Evolutionary conservation across 2,797 vertebrate species (phyloP).

Genomic region (Miichthys miiuy): DNA sequence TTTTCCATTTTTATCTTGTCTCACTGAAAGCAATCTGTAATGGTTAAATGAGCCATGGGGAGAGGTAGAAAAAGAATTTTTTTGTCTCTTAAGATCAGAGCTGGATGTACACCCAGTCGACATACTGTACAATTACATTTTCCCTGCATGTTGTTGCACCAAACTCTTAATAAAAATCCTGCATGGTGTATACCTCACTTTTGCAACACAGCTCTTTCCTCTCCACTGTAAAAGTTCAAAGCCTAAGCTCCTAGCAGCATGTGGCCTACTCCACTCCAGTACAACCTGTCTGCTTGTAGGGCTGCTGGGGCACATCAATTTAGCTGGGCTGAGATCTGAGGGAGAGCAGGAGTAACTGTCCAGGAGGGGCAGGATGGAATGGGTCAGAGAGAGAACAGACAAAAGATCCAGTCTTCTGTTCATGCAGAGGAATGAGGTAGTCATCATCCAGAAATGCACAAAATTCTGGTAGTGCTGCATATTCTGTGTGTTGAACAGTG

Average conservation of each 20-base stretch:
- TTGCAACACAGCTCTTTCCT: constrained; percentile 45
- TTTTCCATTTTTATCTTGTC: constrained; percentile 54
- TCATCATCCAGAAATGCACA: constrained; percentile 74
- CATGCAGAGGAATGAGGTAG: constrained; percentile 22
- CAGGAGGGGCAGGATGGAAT: constrained; percentile 11
- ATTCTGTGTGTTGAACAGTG: constrained; percentile 33
- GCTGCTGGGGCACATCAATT: constrained; percentile 50
- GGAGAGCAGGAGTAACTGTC: constrained; percentile 11
- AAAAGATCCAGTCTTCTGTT: constrained; percentile 16
- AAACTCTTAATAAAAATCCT: constrained; percentile 42
- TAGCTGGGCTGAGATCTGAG: constrained; percentile 63
- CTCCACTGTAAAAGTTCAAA: constrained; percentile 72
- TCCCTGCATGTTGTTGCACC: constrained; percentile 35
- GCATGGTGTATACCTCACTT: constrained; percentile 19
- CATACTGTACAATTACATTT: constrained; percentile 6
- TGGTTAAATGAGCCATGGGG: constrained; percentile 48
- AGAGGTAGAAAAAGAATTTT: constrained; percentile 17
- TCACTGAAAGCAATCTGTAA: constrained; percentile 58
- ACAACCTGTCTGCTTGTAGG: constrained; percentile 50
- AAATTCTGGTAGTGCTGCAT: constrained; percentile 5
- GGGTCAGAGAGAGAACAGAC: constrained; percentile 11
- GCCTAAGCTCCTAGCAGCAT: constrained; percentile 61
- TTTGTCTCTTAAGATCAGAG: constrained; percentile 19
- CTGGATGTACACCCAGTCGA: constrained; percentile 3
- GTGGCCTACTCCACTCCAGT: constrained; percentile 50